Base-by-base conservation (phyloP, 2,797 vertebrate species). In the Tiaroga cobitis region DNA sequence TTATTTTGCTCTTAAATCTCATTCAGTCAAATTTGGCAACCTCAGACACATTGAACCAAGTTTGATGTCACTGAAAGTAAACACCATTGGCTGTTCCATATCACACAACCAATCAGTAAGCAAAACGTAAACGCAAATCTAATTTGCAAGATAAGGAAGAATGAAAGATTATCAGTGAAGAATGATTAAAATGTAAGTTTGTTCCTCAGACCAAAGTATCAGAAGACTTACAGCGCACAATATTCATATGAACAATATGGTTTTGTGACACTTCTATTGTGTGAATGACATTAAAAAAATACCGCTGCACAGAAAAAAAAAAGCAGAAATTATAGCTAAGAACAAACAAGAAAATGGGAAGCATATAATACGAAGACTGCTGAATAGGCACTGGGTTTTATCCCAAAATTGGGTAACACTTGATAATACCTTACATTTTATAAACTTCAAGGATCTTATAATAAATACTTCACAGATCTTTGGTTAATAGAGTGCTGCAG, bases 261-360 rank as follows among this genome's bases (percentile, higher is more conserved):
- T 49, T 46, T 29, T 29, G 41, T 46, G 72, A 51, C 29, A 75
- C 8, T 51, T 75, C 32, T 54, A 51, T 32, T 2, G 43, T 11
- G 46, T 18, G 10, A 74, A 73, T 21, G 18, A 8, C 4, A 34
- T 32, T n/a, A 8, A 37, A 61, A 43, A 37, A 41, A 26, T 29
- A 65, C 15, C 0, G 4, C 37, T 43, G 24, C 29, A 43, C 37
- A 63, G 56, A 75, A 61, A 21, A 51, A 21, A 39, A 21, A 39
- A 61, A 56, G 37, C 34, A 61, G n/a, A 63, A 78, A 63, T 78
- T 26, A 19, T 26, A 78, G 5, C n/a, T n/a, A 63, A 63, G 56
- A 78, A 26, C 15, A 78, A 41, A 29, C 54, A 26, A 29, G 56
- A 43, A 78, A 78, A 19, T 9, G 34, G 76, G 54, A 78, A 63